These are phyloP conservation scores for Anguilla anguilla DNA, from an alignment of 2,797 vertebrate species.

Conservation along the genomic window DNA sequence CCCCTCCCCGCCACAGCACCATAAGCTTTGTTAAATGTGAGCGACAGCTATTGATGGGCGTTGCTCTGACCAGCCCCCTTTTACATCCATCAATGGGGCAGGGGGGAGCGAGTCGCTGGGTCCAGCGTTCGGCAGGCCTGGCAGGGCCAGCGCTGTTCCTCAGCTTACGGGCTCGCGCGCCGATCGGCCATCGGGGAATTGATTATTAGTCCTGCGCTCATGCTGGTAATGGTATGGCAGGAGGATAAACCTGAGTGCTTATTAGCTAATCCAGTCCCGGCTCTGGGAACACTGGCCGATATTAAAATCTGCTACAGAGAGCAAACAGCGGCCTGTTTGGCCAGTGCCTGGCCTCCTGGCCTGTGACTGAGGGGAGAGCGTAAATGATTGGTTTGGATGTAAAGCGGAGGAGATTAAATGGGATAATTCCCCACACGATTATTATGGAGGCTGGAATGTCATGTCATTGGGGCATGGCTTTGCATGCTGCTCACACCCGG, in stretches of 20 bases:
- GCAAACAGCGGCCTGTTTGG: slow-evolving; percentile 50
- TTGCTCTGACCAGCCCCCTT: slow-evolving; percentile 52
- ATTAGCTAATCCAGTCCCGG: slow-evolving; percentile 54
- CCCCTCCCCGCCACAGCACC: slow-evolving; percentile 54
- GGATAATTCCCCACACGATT: slow-evolving; percentile 55
- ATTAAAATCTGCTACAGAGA: slow-evolving; percentile 33
- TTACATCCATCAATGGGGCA: slow-evolving; percentile 52
- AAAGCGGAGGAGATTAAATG: slow-evolving; percentile 69
- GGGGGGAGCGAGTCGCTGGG: slow-evolving; percentile 29
- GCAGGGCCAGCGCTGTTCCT: slow-evolving; percentile 43
- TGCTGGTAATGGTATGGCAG: slow-evolving; percentile 44
- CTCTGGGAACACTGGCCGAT: slow-evolving; percentile 19
- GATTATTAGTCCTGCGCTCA: slow-evolving; percentile 55
- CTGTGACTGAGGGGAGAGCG: slow-evolving; percentile 30
- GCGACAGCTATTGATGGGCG: slow-evolving; percentile 67
- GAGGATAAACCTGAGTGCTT: slow-evolving; percentile 46
- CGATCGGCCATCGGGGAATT: slow-evolving; percentile 38
- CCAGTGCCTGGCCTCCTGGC: slow-evolving; percentile 27
- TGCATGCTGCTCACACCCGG: slow-evolving; percentile 49
- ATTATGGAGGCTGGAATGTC: slow-evolving; percentile 59
- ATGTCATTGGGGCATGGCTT: slow-evolving; percentile 56
- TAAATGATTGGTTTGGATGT: slow-evolving; percentile 61
- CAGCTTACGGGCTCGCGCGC: slow-evolving; percentile 43
- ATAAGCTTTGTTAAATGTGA: slow-evolving; percentile 67
- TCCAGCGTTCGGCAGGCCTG: slow-evolving; percentile 14